Conservation (phyloP, 2,888 invertebrate genomes). For the Petrophora chlorosata region DNA sequence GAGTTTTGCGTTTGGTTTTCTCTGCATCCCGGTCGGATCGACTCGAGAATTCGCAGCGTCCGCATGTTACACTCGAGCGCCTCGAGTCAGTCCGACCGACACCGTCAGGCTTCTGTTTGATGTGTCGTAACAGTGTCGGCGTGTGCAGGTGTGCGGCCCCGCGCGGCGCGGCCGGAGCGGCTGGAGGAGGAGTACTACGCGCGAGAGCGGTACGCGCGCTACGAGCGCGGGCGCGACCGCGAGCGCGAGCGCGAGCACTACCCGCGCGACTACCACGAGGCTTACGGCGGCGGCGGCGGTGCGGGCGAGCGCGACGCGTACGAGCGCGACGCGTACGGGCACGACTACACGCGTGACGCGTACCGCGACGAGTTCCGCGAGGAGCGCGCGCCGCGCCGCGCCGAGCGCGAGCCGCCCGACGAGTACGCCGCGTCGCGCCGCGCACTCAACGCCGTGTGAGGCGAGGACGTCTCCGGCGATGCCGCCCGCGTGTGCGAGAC, state of each 20-base stretch:
- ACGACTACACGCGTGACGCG: constrained; percentile 63
- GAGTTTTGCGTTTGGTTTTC: constrained; percentile 35
- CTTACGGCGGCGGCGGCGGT: constrained; percentile 42
- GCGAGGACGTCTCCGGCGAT: constrained; percentile 30
- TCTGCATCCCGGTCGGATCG: constrained; percentile 23
- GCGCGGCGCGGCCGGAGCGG: constrained; percentile 81
- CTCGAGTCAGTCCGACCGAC: not conserved
- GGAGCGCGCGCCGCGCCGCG: constrained; percentile 69
- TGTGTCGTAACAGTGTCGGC: too few species aligned
- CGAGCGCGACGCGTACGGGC: constrained; percentile 61
- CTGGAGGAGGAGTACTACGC: constrained; percentile 82
- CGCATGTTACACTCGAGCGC: constrained; percentile 14
- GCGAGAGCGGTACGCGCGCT: constrained; percentile 60
- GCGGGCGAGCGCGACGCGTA: constrained; percentile 53
- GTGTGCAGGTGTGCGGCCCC: constrained; percentile 64
- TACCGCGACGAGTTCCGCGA: constrained; percentile 70
- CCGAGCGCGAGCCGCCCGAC: constrained; percentile 70
- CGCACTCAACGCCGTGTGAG: constrained; percentile 89
- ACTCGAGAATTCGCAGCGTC: constrained; percentile 10
- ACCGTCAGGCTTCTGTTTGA: too few species aligned
- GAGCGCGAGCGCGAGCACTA: constrained; percentile 52
- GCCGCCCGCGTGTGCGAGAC: constrained; percentile 32
- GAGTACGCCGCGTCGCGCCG: constrained; percentile 87
- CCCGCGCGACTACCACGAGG: constrained; percentile 47
- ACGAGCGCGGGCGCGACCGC: constrained; percentile 52